Conservation (phyloP, 2,888 invertebrate species). For the Rhabditoides inermis region DNA sequence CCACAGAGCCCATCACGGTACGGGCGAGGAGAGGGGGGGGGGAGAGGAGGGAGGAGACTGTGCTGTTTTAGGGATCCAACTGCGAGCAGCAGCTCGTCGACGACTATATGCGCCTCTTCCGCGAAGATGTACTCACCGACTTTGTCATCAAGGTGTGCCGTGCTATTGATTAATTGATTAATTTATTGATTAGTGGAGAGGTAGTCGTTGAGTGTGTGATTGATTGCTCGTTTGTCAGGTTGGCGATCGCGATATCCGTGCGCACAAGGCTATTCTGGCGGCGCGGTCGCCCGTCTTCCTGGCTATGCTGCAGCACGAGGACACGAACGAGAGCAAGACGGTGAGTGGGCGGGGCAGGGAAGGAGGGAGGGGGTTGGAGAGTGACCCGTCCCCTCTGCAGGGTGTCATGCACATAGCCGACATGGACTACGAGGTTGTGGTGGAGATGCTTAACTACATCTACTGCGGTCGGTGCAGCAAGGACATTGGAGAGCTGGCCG, state of each 20-base stretch:
- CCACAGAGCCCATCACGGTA: slow-evolving; percentile 29
- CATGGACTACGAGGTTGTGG: slow-evolving; percentile 48
- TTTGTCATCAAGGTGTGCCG: slow-evolving; percentile 38
- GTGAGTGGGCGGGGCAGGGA: too few relatives aligned
- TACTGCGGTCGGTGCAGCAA: slow-evolving; percentile 45
- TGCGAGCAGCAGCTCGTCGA: slow-evolving; percentile 35
- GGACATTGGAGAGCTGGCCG: slow-evolving; percentile 47
- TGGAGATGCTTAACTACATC: slow-evolving; percentile 51
- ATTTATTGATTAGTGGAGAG: too few relatives aligned
- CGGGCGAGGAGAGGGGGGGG: too few relatives aligned
- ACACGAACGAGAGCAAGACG: slow-evolving; percentile 47
- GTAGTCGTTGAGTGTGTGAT: neutral
- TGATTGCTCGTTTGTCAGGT: slow-evolving; percentile 4
- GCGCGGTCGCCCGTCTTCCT: slow-evolving; percentile 49
- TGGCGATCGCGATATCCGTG: slow-evolving; percentile 31
- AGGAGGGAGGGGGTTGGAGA: too few relatives aligned
- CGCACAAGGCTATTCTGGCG: slow-evolving; percentile 49
- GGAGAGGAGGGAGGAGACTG: too few relatives aligned
- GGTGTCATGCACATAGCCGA: slow-evolving; percentile 46
- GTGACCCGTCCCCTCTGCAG: slow-evolving; percentile 12
- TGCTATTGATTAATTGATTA: neutral
- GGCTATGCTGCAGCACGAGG: slow-evolving; percentile 49
- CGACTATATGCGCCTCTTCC: slow-evolving; percentile 45
- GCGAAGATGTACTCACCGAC: slow-evolving; percentile 43
- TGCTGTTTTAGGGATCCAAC: too few relatives aligned